Percentiles rank a stretch among this genome's conserved stretches.
These are phyloP conservation scores for Idaea dimidiata DNA, from an alignment of 2,888 invertebrate species.

Conservation along the genomic window DNA sequence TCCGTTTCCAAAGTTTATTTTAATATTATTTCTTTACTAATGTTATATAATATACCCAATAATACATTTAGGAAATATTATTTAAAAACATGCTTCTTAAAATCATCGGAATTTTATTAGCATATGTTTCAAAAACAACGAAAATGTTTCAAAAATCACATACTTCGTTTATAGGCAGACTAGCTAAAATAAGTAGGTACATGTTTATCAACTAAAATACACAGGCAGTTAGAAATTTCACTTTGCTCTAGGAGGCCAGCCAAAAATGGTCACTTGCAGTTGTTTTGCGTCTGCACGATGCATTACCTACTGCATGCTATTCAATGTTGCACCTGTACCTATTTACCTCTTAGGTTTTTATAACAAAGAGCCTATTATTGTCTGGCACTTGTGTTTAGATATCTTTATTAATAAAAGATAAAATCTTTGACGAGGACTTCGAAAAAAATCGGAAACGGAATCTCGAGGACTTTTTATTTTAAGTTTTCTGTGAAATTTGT, in stretches of 20 bases:
- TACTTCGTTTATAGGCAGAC: neutral
- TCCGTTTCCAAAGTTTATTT: neutral
- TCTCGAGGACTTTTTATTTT: no score
- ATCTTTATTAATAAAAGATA: no score
- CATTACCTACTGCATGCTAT: constrained; percentile 2
- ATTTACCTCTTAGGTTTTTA: neutral
- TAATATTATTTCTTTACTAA: no score
- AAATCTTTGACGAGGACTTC: no score
- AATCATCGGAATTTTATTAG: no score
- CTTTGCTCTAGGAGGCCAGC: neutral
- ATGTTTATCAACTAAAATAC: neutral
- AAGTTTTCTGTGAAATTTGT: no score
- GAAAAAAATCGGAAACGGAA: no score
- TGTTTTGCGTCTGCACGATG: neutral
- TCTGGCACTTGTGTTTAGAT: no score
- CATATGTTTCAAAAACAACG: no score
- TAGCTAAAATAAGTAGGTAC: neutral
- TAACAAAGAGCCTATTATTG: neutral
- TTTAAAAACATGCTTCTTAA: no score
- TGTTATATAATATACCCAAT: no score
- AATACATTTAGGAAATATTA: no score
- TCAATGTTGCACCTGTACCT: neutral
- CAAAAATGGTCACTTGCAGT: neutral
- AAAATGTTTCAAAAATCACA: neutral
- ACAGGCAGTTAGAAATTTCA: neutral